A percentile compares a stretch with the other conserved stretches of the same genome.
Conservation (phyloP, 2,113 vertebrate species). For the Trogon melanurus region DNA sequence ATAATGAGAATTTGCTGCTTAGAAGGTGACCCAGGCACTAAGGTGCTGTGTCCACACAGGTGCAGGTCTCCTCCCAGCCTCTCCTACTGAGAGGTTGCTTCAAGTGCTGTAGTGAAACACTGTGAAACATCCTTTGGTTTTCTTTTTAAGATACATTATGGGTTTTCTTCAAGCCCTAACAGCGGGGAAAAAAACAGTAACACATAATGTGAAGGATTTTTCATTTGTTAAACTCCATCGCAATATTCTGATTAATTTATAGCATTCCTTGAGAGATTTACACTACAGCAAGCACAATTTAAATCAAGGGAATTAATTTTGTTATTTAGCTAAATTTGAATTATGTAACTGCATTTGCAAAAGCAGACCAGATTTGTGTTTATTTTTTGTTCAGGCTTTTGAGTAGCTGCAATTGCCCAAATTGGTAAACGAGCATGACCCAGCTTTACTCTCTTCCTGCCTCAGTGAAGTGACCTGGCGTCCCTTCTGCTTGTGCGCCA, state of each 20-base stretch:
- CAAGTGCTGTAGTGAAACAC: not conserved
- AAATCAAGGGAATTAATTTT: not conserved
- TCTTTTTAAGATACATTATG: not conserved
- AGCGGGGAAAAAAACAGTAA: not conserved
- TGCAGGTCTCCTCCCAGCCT: not conserved
- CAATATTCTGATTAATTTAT: not conserved
- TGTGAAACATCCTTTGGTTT: not conserved
- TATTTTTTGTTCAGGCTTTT: not conserved
- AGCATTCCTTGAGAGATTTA: not conserved
- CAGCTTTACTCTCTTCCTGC: not conserved
- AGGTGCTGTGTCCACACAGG: not conserved
- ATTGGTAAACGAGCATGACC: not conserved
- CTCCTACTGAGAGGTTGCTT: not conserved
- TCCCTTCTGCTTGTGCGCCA: not conserved
- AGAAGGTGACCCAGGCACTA: not conserved
- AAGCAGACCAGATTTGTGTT: not conserved
- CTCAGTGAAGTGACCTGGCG: not conserved
- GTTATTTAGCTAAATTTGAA: not conserved
- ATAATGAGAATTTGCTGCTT: not conserved
- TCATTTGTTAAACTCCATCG: not conserved
- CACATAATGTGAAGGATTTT: not conserved
- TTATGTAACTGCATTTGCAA: not conserved
- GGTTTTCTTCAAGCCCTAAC: not conserved
- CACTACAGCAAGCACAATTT: not conserved
- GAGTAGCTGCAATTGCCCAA: not conserved